Percentiles rank a stretch among this genome's conserved stretches.
phyloP scores from a whole-genome alignment of 2,113 vertebrate species.

The Callionymus lyra region DNA sequence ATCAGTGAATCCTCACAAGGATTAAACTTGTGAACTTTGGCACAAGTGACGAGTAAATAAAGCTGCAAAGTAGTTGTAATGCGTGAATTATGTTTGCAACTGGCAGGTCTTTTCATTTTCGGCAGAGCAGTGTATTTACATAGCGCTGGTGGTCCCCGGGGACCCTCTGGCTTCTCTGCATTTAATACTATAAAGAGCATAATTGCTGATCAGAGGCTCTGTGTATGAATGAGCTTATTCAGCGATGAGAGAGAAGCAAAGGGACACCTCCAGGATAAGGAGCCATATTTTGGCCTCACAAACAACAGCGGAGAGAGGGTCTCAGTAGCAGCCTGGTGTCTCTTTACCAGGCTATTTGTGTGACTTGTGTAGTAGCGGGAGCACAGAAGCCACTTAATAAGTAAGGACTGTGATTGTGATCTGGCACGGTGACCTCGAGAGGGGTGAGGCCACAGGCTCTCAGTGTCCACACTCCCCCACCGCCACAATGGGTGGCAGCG shows the following conservation, averaged over 20 bases:
- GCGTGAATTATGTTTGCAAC: constrained; percentile 62
- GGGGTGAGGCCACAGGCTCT: constrained; percentile 41
- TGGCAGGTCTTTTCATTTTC: constrained; percentile 56
- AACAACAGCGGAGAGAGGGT: constrained; percentile 33
- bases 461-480: constrained; percentile 38
- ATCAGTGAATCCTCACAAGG: too few relatives aligned
- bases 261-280: constrained; percentile 53
- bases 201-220: constrained; percentile 68
- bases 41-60: constrained; percentile 31
- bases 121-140: constrained; percentile 47
- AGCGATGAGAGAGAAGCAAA: constrained; percentile 37
- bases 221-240: constrained; percentile 57
- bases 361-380: constrained; percentile 28
- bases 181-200: constrained; percentile 66
- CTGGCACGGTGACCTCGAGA: constrained; percentile 56
- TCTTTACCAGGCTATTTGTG: constrained; percentile 47
- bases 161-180: constrained; percentile 35
- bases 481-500: constrained; percentile 41
- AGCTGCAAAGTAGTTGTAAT: constrained; percentile 43
- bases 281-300: constrained; percentile 45
- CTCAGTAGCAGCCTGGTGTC: constrained; percentile 39
- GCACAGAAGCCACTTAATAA: constrained; percentile 49
- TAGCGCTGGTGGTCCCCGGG: constrained; percentile 53
- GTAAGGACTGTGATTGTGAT: constrained; percentile 51
- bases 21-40: too few relatives aligned